Conservation (phyloP, 2,113 vertebrate genomes). For the Sakesphorus luctuosus region DNA sequence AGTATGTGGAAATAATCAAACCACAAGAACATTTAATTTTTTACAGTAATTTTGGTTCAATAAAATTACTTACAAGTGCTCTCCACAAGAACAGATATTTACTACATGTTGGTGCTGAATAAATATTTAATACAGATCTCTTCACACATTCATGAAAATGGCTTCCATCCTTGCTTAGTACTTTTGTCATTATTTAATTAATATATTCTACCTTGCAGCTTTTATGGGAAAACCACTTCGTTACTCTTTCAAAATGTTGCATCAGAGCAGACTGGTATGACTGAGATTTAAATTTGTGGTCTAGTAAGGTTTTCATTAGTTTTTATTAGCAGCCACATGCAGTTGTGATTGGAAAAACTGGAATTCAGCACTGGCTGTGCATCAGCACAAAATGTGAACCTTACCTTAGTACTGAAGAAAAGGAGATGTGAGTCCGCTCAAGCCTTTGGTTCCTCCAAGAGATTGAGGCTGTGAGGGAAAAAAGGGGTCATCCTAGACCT, state of each 20-base stretch:
- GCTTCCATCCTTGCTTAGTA: neutral
- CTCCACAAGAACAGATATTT: neutral
- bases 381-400: neutral
- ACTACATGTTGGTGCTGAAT: neutral
- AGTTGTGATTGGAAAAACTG: neutral
- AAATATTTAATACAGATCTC: neutral
- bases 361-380: neutral
- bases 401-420: neutral
- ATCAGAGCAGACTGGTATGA: neutral
- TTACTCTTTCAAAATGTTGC: neutral
- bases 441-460: neutral
- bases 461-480: rapidly evolving
- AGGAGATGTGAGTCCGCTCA: neutral
- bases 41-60: neutral
- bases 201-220: neutral
- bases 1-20: conserved; percentile 9
- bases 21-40: neutral
- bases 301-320: neutral
- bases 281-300: neutral
- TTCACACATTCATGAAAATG: neutral
- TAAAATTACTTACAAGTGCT: neutral
- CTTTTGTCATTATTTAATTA: neutral
- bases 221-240: neutral
- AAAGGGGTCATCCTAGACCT: neutral
- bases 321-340: neutral